Base-by-base conservation (phyloP, 2,113 vertebrate species). In the Gymnogyps californianus region DNA sequence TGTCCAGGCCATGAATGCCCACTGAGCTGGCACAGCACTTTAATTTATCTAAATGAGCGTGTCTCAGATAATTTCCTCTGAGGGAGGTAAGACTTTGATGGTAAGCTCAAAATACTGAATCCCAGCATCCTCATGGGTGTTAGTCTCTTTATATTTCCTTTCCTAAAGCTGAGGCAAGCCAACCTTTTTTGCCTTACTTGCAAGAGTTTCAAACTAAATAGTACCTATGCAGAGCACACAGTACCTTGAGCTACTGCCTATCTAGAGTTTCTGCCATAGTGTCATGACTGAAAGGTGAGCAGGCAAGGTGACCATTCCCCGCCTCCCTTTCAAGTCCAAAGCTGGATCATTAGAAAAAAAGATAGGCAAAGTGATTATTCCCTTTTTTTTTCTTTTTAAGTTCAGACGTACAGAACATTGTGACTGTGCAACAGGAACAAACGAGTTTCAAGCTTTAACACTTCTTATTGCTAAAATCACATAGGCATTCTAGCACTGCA, bases 161-260 rank as follows among this genome's bases (percentile, higher is more conserved):
- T 77, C 14, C 26, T 72, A 42, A 58, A 57, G 16, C 31, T 77
- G 54, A 72, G 16, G 6, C 25, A 64, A 78, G 5, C 12, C 61
- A 38, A 7, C 7, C 6, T 28, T 47, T 93, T 42, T 57, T 72
- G 26, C 47, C 49, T 82, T 80, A 61, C 25, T 71, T 82, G 22
- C 19, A 58, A 49, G 36, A 54, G 13, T 52, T 81, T 82, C 16
- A 55, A 52, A 51, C 10, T 26, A 66, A 81, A 62, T 14, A 21
- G 10, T 38, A 65, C 13, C 10, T 32, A 36, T 16, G 18, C 52
- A 85, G 34, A 13, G 13, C 11, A 49, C 0, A 0, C 7, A 2
- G 7, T 34, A 29, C 29, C 26, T 42, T 42, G 66, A 87, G 16
- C 64, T 58, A 24, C 7, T 34, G 4, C 0, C 1, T 58, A 65